A percentile compares a stretch with the other conserved stretches of the same genome.
These are phyloP conservation scores for Eupithecia abbreviata DNA, from an alignment of 2,888 invertebrate species.

Conservation along the genomic window DNA sequence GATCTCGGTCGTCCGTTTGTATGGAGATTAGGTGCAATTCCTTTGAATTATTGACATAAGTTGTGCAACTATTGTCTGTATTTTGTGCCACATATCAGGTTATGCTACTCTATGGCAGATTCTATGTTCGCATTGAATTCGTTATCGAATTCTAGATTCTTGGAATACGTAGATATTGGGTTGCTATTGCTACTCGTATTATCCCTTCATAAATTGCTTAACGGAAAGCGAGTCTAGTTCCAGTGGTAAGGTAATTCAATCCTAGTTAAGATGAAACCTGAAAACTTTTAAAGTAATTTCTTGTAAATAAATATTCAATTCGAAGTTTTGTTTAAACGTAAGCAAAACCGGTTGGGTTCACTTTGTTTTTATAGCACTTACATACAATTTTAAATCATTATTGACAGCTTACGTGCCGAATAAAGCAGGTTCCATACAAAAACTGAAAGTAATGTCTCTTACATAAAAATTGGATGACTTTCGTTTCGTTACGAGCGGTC, in stretches of 20 bases:
- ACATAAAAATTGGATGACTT: conserved; percentile 55
- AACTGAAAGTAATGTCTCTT: conserved; percentile 53
- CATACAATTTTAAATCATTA: conserved; percentile 36
- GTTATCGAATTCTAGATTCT: not conserved
- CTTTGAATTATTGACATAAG: conserved; percentile 21
- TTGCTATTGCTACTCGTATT: not conserved
- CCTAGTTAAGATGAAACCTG: not conserved
- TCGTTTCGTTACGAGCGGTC: conserved; percentile 48
- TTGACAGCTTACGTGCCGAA: conserved; percentile 36
- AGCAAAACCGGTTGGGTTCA: not conserved
- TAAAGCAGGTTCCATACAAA: conserved; percentile 46
- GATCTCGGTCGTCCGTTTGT: conserved; percentile 35
- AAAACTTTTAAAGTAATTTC: not conserved
- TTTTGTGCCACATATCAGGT: not conserved
- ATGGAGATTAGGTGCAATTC: conserved; percentile 33
- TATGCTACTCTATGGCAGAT: conserved; percentile 1
- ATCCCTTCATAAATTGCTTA: not conserved
- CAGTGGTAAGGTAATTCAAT: not conserved
- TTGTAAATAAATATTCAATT: not conserved
- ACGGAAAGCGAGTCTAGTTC: not conserved
- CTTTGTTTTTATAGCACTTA: conserved; percentile 25
- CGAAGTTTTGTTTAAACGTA: not conserved
- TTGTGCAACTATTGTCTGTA: conserved; percentile 16
- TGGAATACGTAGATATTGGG: not conserved
- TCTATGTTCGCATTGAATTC: not conserved